phyloP scores from a whole-genome alignment of 2,113 vertebrate genomes.

The Bos indicus region DNA sequence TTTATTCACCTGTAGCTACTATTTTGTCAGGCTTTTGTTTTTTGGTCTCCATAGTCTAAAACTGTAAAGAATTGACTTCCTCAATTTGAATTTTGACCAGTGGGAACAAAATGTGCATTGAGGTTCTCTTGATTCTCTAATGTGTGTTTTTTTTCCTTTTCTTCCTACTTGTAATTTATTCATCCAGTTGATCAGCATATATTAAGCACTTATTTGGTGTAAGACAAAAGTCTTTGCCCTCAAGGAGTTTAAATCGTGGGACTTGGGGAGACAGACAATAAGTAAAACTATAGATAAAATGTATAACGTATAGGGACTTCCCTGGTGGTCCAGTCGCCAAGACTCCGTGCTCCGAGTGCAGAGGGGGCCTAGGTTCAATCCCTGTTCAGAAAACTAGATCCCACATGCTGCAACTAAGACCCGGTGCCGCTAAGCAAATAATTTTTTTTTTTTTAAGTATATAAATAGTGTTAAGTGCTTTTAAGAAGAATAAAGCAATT shows the following conservation, averaged over 20 bases:
- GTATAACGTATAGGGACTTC: neutral
- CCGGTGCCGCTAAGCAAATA: neutral
- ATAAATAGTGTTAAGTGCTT: neutral
- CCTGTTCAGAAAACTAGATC: neutral
- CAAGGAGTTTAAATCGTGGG: neutral
- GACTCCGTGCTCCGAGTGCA: neutral
- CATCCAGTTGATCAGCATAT: neutral
- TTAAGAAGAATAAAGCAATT: neutral
- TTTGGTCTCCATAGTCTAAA: neutral
- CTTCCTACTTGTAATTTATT: neutral
- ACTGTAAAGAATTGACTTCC: neutral
- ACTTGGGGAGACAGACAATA: neutral
- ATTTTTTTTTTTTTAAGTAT: neutral
- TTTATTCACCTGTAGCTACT: neutral
- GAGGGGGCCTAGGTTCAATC: neutral
- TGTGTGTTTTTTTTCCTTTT: neutral
- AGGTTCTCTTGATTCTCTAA: neutral
- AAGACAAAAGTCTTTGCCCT: neutral
- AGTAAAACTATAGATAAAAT: neutral
- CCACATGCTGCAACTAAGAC: neutral
- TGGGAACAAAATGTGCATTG: neutral
- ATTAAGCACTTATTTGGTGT: neutral
- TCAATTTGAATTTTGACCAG: neutral
- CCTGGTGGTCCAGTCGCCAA: neutral
- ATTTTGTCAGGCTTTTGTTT: neutral